Base-by-base conservation (phyloP, 2,888 invertebrate genomes). In the Reticulitermes lucifugus region DNA sequence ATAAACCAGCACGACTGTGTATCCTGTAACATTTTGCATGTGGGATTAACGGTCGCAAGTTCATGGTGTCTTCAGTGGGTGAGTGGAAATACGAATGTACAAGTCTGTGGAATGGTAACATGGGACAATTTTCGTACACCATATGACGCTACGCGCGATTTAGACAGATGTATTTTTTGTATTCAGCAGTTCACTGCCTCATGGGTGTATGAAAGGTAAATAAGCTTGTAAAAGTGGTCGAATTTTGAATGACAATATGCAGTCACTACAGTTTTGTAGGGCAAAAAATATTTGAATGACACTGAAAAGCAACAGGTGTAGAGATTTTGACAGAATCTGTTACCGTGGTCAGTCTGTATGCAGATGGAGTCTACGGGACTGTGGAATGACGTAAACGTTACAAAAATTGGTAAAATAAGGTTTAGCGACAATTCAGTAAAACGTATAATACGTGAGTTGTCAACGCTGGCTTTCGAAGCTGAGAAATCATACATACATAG, bases 61-160 rank as follows among this genome's bases (percentile, higher is more conserved):
- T n/a, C 22, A 10, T 77, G 46, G 43, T 77, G 51, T 77, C 46
- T 77, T 21, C 77, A 46, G 4, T n/a, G n/a, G 77, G 77, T 77
- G 22, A 77, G 77, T 73, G 9, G 7, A 65, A 65, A n/a, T 6
- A 25, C 7, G 65, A 29, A 18, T 51, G 3, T 77, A 6, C 6
- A n/a, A n/a, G 21, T 41, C 22, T 77, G 22, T 46, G 46, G 77
- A 77, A 46, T n/a, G n/a, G 77, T 77, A 77, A 4, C 25, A 25
- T 22, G 22, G 43, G 21, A 12, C 6, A 77, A 43, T 77, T 35
- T 46, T 77, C 22, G 10, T n/a, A 46, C n/a, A 46, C 77, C 77
- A 77, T 75, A 41, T 77, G 77, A 77, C 46, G 77, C 77, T 77
- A n/a, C 10, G 21, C 7, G 77, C 41, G 22, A 46, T 77, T 77